Evolutionary conservation across 2,113 vertebrate species (phyloP).

Genomic region (Oplegnathus fasciatus): DNA sequence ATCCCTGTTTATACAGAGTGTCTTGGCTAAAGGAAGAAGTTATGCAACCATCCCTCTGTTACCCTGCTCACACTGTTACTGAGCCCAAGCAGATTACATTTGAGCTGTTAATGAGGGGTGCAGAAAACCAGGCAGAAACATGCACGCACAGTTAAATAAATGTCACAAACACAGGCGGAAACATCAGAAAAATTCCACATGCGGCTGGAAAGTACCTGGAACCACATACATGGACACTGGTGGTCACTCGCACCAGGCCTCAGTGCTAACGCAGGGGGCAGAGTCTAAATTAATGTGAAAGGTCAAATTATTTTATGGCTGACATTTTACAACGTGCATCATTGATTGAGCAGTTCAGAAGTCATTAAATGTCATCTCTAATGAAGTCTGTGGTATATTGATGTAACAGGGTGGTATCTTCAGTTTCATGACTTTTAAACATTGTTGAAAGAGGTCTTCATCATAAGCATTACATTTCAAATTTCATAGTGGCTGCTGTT

Average conservation of each 20-base stretch:
- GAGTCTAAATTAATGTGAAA: conserved; percentile 55
- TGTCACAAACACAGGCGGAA: conserved; percentile 1
- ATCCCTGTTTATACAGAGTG: conserved; percentile 58
- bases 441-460: not conserved
- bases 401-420: conserved; percentile 18
- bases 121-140: conserved; percentile 23
- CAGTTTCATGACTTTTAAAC: conserved; percentile 20
- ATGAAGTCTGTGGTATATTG: conserved; percentile 47
- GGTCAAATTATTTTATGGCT: conserved; percentile 64
- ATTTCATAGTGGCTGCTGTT: not conserved
- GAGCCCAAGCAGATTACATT: conserved; percentile 52
- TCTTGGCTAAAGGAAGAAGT: conserved; percentile 59
- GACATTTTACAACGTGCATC: conserved; percentile 62
- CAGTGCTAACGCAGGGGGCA: not conserved
- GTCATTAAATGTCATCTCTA: conserved; percentile 67
- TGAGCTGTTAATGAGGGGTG: conserved; percentile 58
- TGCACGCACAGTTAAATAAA: conserved; percentile 9
- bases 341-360: conserved; percentile 58
- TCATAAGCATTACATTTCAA: not conserved
- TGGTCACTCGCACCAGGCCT: not conserved
- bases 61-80: conserved; percentile 41
- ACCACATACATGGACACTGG: not conserved
- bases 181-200: not conserved
- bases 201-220: not conserved
- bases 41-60: conserved; percentile 59